Evolutionary conservation across 1,140 invertebrate genomes (phyloP).

Genomic region (Drosophila ercepeae): DNA sequence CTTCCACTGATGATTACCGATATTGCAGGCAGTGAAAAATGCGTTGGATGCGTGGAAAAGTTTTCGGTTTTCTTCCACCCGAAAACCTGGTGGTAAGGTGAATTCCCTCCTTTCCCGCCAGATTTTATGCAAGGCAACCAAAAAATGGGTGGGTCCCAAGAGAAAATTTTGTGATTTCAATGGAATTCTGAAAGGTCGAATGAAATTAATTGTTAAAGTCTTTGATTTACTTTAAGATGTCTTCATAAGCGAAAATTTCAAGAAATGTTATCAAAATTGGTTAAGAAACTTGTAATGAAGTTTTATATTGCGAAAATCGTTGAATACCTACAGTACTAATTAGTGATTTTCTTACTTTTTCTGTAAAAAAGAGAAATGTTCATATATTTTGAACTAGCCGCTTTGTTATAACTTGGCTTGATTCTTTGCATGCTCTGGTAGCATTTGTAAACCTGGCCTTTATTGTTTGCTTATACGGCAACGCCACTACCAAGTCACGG

Average conservation of each 20-base stretch:
- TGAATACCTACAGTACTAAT: too few species aligned
- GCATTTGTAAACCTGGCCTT: neutral
- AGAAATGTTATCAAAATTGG: neutral
- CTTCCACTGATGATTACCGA: constrained; percentile 67
- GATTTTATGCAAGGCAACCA: constrained; percentile 10
- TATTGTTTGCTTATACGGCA: neutral
- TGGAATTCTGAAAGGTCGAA: constrained; percentile 8
- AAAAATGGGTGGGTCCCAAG: neutral
- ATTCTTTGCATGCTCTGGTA: neutral
- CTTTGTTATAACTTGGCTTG: neutral
- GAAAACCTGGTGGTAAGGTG: constrained; percentile 52
- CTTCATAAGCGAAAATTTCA: neutral
- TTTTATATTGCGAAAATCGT: too few species aligned
- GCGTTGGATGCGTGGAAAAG: constrained; percentile 74
- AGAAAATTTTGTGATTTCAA: neutral
- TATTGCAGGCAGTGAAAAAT: constrained; percentile 73
- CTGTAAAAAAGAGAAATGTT: too few species aligned
- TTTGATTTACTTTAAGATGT: neutral
- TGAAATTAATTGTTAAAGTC: neutral
- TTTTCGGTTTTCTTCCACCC: constrained; percentile 46
- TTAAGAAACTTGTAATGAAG: neutral
- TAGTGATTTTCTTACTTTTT: too few species aligned
- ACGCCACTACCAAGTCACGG: neutral
- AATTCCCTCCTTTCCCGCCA: constrained; percentile 21
- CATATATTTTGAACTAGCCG: neutral